Evolutionary conservation across 2,113 vertebrate genomes (phyloP).

Genomic region (Pipra filicauda): DNA sequence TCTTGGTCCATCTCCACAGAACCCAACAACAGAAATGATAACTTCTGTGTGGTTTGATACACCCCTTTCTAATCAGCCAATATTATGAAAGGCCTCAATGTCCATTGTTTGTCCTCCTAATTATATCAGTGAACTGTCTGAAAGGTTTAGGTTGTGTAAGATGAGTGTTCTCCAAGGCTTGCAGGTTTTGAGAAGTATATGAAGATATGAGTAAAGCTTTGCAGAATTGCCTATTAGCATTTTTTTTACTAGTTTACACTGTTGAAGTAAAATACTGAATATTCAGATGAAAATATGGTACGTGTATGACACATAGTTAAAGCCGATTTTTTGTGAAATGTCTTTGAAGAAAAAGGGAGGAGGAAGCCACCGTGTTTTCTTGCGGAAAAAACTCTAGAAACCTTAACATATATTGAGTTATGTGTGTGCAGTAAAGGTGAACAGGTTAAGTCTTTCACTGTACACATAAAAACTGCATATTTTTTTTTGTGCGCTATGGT

Average conservation of each 20-base stretch:
- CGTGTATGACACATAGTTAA: not conserved
- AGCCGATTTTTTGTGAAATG: not conserved
- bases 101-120: not conserved
- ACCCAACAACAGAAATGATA: not conserved
- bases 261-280: not conserved
- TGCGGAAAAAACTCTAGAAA: not conserved
- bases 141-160: not conserved
- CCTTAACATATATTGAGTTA: not conserved
- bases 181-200: not conserved
- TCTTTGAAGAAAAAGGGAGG: not conserved
- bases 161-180: not conserved
- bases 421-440: not conserved
- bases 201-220: not conserved
- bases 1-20: not conserved
- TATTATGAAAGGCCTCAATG: not conserved
- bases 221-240: not conserved
- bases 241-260: not conserved
- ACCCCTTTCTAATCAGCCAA: not conserved
- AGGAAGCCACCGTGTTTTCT: not conserved
- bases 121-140: not conserved
- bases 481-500: not conserved
- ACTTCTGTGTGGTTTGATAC: not conserved
- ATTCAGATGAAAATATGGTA: not conserved
- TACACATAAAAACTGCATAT: too few relatives aligned
- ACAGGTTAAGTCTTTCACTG: accelerated